These are phyloP conservation scores for Drosophila ambigua DNA, from an alignment of 1,140 invertebrate genomes.

Conservation along the genomic window DNA sequence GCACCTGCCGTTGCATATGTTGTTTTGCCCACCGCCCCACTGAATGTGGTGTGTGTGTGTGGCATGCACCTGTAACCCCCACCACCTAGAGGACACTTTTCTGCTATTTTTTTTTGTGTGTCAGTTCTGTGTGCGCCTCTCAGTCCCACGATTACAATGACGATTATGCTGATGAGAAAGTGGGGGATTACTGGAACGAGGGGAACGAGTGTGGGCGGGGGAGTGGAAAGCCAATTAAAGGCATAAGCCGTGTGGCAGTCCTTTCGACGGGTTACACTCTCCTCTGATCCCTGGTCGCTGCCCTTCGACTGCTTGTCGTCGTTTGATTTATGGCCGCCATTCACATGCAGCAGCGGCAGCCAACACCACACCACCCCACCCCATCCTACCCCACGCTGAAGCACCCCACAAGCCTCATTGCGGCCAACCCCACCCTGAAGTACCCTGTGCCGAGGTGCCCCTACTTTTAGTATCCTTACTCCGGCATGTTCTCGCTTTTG, in stretches of 20 bases:
- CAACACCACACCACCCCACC: not conserved
- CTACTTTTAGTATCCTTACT: not conserved
- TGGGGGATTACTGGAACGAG: not conserved
- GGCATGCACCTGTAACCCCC: not conserved
- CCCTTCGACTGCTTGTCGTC: conserved; percentile 44
- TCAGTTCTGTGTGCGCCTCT: conserved; percentile 3
- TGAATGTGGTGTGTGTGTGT: no score
- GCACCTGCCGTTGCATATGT: conserved; percentile 3
- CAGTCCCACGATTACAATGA: conserved; percentile 46
- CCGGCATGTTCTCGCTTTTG: conserved; percentile 45
- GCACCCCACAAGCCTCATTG: no score
- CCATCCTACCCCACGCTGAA: no score
- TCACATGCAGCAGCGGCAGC: conserved; percentile 32
- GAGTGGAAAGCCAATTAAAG: conserved; percentile 52
- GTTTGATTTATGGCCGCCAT: conserved; percentile 56
- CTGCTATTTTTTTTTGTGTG: conserved; percentile 1
- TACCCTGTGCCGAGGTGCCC: no score
- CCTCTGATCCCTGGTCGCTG: conserved; percentile 18
- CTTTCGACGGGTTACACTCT: conserved; percentile 1
- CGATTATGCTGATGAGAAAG: conserved; percentile 57
- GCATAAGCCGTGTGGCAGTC: conserved; percentile 23
- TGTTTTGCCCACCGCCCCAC: no score
- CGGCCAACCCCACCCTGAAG: not conserved
- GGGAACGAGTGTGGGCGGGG: not conserved
- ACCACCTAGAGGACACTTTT: not conserved